Evolutionary conservation across 2,888 invertebrate species (phyloP).

Genomic region (Marasmarcha lunaedactyla): DNA sequence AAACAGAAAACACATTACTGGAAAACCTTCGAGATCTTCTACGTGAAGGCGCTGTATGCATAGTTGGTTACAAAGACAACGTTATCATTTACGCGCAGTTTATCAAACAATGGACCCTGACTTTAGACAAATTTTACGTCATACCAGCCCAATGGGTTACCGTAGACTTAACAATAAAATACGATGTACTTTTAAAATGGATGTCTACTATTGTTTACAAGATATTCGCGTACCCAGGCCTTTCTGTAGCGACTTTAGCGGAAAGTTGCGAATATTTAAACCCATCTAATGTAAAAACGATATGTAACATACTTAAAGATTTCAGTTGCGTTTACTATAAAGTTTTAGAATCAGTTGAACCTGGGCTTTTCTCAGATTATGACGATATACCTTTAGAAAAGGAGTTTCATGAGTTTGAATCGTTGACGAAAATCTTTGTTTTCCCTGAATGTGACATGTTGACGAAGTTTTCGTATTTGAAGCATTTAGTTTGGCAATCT

Average conservation of each 20-base stretch:
- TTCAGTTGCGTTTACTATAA: background rate
- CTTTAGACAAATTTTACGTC: background rate
- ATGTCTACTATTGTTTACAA: background rate
- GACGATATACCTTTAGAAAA: background rate
- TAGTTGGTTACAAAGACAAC: background rate
- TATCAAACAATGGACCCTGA: background rate
- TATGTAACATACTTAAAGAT: background rate
- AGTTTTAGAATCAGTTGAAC: background rate
- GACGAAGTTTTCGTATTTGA: background rate
- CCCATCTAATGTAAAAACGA: background rate
- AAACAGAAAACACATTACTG: background rate
- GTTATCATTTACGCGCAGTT: background rate
- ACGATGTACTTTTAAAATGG: background rate
- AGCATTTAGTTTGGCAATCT: no score
- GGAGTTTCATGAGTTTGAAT: background rate
- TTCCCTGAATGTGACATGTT: background rate
- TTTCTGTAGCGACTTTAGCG: background rate
- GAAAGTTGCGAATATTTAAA: background rate
- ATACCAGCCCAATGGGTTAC: background rate
- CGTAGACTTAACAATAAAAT: background rate
- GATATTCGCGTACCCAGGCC: background rate
- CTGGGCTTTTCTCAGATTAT: background rate
- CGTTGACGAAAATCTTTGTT: background rate
- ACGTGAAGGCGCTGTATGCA: background rate
- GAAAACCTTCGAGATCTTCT: background rate